Base-by-base conservation (phyloP, 2,113 vertebrate species). In the Barnardius zonarius region DNA sequence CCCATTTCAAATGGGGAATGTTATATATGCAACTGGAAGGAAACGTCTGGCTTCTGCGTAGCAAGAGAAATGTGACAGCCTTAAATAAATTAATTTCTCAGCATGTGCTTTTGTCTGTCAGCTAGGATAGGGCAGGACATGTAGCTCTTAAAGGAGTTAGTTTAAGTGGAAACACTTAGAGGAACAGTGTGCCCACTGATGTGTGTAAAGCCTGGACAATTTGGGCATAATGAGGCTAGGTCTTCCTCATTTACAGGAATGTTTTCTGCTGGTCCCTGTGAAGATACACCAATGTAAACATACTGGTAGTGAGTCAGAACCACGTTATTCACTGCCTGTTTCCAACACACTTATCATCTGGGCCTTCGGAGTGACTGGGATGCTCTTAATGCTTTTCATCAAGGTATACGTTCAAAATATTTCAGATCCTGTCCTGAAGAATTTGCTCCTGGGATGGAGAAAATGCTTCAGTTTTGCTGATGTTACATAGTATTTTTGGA, bases 11-110 rank as follows among this genome's bases (percentile, higher is more conserved):
- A 86, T 75, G 52, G 24, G 41, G 48, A 93, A 93, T 88, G 68
- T 86, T 90, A 41, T 8, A 69, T 59, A 74, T 81, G 73, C 74
- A 90, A 61, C 33, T 72, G 48, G 44, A 86, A 11, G 35, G 68
- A 39, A 78, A 80, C 80, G 8, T 74, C 43, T 88, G 68, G 25
- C 64, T 83, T 81, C 49, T 22, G 11, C 41, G 55, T 62, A 49
- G 59, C 3, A 10, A 85, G 59, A 59, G 63, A 52, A 90, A 70
- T 3, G 0, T 44, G 48, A 84, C 33, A 83, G 33, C 64, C 68
- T 94, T 83, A 74, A 82, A 92, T 49, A 91, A 83, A 77, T 78
- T 35, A 35, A 70, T 90, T 93, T 88, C 33, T 93, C 46, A 63
- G 62, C 55, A 52, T 69, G 17, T 86, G 73, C 80, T 92, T 95